Base-by-base conservation (phyloP, 1,140 invertebrate genomes). In the Pseudomyrmex dendroicus region DNA sequence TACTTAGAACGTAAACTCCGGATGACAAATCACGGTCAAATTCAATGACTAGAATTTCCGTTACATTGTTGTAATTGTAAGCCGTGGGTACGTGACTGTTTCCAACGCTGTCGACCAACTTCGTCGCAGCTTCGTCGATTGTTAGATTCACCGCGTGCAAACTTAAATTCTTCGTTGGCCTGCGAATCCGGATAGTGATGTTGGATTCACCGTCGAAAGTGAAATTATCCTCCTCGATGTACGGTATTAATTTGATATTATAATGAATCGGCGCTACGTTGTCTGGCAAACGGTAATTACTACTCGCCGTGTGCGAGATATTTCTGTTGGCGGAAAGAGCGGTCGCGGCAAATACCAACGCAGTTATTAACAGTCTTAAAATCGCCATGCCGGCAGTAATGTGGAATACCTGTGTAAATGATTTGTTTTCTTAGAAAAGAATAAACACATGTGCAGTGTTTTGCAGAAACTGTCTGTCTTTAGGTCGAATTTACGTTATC, bases 131-230 rank as follows among this genome's bases (percentile, higher is more conserved):
- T 35, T 86, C 61, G 4, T 85, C 35, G 3, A 82, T 50, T 1
- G 3, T 73, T 15, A 85, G 83, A 35, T 68, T 12, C 1, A 17
- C 4, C 13, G 73, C 25, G 17, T 86, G 90, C 5, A 92, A 54
- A 10, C 73, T 67, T 12, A 92, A 54, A 9, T 85, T 56, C 13
- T 54, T 56, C 0, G 88, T 91, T 20, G 73, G 9, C 10, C 84
- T 48, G 2, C 64, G 10, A 7, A 91, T 61, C 56, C 88, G n/a
- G 5, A 92, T 74, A 3, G 54, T 67, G 17, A 89, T 84, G 0
- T 46, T 57, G 1, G 73, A 52, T 64, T 86, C 74, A 2, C 90
- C 91, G 13, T 89, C 80, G 57, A 90, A 91, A 1, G 82, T 89
- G 54, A 90, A 91, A 68, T 89, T 78, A 46, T 61, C 61, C 15